Conservation (phyloP, 2,797 vertebrate genomes). For the Lutjanus argentimaculatus region DNA sequence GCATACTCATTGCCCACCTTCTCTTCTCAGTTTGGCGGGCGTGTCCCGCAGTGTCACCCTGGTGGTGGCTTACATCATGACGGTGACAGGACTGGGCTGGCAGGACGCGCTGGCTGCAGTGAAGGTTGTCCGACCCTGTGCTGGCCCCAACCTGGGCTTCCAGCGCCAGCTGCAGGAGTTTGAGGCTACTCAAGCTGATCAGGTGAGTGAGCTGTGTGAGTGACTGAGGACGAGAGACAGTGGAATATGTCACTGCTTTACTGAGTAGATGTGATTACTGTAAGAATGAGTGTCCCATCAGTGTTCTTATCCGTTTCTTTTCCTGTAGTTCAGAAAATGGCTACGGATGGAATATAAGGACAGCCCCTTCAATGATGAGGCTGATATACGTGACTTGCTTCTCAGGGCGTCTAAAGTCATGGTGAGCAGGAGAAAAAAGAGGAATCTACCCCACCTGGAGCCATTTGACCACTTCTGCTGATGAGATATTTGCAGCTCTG, state of each 20-base stretch:
- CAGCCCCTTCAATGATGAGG: slow-evolving; percentile 90
- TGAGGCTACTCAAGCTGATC: slow-evolving; percentile 87
- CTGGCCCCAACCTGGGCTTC: slow-evolving; percentile 95
- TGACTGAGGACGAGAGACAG: background rate
- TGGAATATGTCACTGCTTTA: background rate
- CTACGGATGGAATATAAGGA: slow-evolving; percentile 91
- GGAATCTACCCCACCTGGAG: slow-evolving; percentile 13
- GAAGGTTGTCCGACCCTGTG: slow-evolving; percentile 90
- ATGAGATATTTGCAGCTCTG: slow-evolving; percentile 27
- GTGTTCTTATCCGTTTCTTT: background rate
- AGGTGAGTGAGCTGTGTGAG: slow-evolving; percentile 81
- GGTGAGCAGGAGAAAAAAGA: slow-evolving; percentile 31
- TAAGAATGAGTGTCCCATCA: background rate
- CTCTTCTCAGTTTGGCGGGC: slow-evolving; percentile 90
- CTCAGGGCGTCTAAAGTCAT: slow-evolving; percentile 74
- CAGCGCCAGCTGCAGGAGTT: slow-evolving; percentile 95
- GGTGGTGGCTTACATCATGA: slow-evolving; percentile 97
- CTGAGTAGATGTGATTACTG: background rate
- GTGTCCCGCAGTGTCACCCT: slow-evolving; percentile 96
- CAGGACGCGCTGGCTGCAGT: slow-evolving; percentile 92
- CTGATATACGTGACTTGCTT: slow-evolving; percentile 89
- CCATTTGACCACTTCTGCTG: slow-evolving; percentile 45
- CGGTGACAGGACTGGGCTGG: slow-evolving; percentile 94
- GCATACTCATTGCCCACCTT: background rate
- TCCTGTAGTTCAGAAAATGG: slow-evolving; percentile 91